A percentile compares a stretch with the other conserved stretches of the same genome.
phyloP scores from a whole-genome alignment of 1,140 invertebrate species.

The Achroia grisella region DNA sequence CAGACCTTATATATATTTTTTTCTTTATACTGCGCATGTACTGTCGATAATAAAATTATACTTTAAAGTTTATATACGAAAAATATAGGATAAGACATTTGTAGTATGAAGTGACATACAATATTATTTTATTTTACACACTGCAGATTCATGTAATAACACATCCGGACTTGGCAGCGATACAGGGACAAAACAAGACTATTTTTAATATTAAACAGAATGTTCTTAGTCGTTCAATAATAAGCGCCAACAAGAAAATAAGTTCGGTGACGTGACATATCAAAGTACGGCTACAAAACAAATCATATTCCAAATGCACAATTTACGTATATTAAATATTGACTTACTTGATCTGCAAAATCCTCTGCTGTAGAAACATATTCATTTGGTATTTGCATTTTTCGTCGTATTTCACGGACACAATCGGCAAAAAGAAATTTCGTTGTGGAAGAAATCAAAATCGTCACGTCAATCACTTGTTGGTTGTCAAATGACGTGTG shows the following conservation, averaged over 20 bases:
- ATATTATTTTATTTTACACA: not conserved
- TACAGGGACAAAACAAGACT: slow-evolving; percentile 4
- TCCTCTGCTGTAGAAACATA: slow-evolving; percentile 94
- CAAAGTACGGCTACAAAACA: slow-evolving; percentile 37
- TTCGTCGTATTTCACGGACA: slow-evolving; percentile 54
- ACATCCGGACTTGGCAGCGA: slow-evolving; percentile 15
- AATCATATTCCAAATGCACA: slow-evolving; percentile 19
- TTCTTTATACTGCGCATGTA: too few species aligned
- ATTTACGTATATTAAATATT: slow-evolving; percentile 9
- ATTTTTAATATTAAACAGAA: slow-evolving; percentile 19
- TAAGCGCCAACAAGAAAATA: slow-evolving; percentile 42
- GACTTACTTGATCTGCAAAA: slow-evolving; percentile 91
- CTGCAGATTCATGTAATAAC: not conserved
- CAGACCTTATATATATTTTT: too few species aligned
- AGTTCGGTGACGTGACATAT: slow-evolving; percentile 71
- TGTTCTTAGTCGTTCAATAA: slow-evolving; percentile 14
- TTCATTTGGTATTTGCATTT: slow-evolving; percentile 90
- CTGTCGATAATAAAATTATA: too few species aligned
- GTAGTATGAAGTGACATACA: too few species aligned
- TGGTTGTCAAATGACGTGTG: slow-evolving; percentile 61
- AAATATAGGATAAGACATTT: too few species aligned
- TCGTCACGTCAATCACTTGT: slow-evolving; percentile 28
- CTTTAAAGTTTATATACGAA: too few species aligned
- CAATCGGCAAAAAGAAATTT: slow-evolving; percentile 54
- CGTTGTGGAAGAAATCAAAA: slow-evolving; percentile 38